phyloP scores from a whole-genome alignment of 2,113 vertebrate genomes.

The Jacana jacana region DNA sequence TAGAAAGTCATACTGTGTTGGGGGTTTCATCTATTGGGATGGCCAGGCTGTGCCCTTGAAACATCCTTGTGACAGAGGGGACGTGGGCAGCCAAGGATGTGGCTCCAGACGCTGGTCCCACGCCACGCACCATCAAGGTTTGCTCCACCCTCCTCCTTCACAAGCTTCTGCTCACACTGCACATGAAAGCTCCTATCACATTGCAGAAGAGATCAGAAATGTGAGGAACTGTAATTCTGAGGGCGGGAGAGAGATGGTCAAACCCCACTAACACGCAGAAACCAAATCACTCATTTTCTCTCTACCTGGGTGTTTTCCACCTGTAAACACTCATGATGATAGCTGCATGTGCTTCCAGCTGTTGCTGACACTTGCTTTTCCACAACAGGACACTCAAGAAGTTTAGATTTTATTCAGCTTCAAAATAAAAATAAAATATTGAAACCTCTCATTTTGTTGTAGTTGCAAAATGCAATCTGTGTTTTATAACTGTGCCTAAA shows the following conservation, averaged over 20 bases:
- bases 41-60: not conserved
- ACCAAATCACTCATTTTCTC: not conserved
- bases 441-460: not conserved
- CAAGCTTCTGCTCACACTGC: too few species aligned
- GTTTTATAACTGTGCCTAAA: not conserved
- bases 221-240: not conserved
- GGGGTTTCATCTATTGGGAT: not conserved
- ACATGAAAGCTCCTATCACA: not conserved
- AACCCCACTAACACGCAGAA: not conserved
- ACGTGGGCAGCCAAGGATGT: fast-evolving
- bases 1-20: not conserved
- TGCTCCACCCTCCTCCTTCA: not conserved
- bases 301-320: not conserved
- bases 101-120: fast-evolving
- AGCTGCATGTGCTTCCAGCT: not conserved
- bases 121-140: fast-evolving
- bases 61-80: fast-evolving
- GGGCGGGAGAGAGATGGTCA: not conserved
- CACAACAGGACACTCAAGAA: not conserved
- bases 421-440: not conserved
- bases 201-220: not conserved
- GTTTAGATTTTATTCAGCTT: not conserved
- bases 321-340: fast-evolving
- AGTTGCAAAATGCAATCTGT: not conserved
- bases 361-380: not conserved